Percentiles rank a stretch among this genome's conserved stretches.
phyloP scores from a whole-genome alignment of 2,888 invertebrate species.

The Campoletis raptor region DNA sequence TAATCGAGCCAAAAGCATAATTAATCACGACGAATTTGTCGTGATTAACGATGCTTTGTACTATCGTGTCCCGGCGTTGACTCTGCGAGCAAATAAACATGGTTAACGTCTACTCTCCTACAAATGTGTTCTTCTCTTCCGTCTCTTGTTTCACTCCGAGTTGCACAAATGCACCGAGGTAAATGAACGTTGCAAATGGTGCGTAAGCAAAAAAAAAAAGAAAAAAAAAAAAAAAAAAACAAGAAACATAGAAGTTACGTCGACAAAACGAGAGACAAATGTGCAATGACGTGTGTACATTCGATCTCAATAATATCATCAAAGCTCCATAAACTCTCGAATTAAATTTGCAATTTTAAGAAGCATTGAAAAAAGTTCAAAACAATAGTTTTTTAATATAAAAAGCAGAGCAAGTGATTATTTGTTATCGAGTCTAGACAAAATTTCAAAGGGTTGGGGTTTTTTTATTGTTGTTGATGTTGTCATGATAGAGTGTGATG shows the following conservation, averaged over 20 bases:
- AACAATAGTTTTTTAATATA: not conserved
- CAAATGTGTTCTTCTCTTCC: slow-evolving; percentile 72
- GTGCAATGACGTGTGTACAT: no score
- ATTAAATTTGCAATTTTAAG: not conserved
- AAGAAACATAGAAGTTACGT: not conserved
- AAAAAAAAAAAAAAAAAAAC: not conserved
- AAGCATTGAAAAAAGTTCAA: not conserved
- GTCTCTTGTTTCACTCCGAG: slow-evolving; percentile 31
- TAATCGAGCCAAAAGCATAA: slow-evolving; percentile 81
- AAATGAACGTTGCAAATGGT: slow-evolving; percentile 8
- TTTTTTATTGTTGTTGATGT: no score
- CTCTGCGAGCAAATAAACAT: slow-evolving; percentile 74
- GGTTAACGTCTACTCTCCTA: slow-evolving; percentile 73
- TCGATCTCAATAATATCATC: not conserved
- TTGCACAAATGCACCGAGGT: not conserved
- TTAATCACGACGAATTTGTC: slow-evolving; percentile 81
- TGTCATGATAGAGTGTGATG: not conserved
- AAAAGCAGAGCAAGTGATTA: not conserved
- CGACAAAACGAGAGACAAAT: no score
- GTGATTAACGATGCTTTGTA: slow-evolving; percentile 78
- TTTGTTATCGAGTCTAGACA: not conserved
- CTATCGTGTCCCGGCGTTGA: slow-evolving; percentile 69
- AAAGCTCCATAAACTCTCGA: not conserved
- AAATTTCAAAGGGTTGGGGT: no score
- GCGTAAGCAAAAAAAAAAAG: not conserved